phyloP scores from a whole-genome alignment of 2,113 vertebrate species.

The Apistogramma diplotaenia region DNA sequence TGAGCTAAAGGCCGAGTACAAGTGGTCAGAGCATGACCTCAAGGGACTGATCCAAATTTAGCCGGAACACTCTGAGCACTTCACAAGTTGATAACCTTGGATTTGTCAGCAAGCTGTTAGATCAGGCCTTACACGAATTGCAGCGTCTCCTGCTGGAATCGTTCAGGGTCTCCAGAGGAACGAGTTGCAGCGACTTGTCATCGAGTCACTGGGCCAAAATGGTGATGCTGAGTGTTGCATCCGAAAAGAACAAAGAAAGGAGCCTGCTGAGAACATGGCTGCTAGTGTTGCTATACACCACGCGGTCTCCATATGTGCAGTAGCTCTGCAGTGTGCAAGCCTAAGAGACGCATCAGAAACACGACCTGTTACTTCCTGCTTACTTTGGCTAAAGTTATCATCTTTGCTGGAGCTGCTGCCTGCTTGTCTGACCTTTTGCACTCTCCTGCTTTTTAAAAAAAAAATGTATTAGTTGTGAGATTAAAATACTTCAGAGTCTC shows the following conservation, averaged over 20 bases:
- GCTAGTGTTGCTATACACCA: no score
- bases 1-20: no score
- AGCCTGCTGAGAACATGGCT: no score
- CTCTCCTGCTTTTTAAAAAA: slow-evolving; percentile 22
- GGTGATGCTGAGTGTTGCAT: background rate
- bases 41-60: background rate
- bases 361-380: background rate
- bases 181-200: background rate
- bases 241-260: background rate
- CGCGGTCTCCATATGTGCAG: no score
- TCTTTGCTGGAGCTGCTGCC: background rate
- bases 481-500: slow-evolving; percentile 37
- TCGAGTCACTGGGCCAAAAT: background rate
- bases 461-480: slow-evolving; percentile 18
- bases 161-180: background rate
- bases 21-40: background rate
- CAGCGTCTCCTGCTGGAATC: background rate
- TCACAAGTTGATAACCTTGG: background rate
- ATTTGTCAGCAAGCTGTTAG: background rate
- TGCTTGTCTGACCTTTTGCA: background rate
- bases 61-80: background rate
- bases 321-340: background rate
- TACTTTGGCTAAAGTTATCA: background rate
- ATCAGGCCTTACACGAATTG: background rate
- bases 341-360: background rate